Evolutionary conservation across 2,113 vertebrate species (phyloP).

Genomic region (Anhinga rufa): DNA sequence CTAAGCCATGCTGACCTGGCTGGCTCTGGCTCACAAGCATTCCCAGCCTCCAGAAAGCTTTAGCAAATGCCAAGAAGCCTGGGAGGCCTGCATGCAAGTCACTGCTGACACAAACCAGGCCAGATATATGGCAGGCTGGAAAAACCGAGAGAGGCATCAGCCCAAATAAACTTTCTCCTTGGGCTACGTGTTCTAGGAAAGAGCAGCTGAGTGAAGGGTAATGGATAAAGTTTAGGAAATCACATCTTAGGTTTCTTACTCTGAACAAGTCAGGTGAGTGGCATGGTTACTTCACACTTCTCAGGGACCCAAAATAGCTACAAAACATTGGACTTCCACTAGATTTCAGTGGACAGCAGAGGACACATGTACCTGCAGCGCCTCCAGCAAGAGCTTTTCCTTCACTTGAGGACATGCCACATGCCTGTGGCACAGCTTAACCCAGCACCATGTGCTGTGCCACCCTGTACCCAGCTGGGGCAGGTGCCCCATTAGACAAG

Average conservation of each 20-base stretch:
- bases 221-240: not conserved
- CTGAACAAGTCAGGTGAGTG: not conserved
- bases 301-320: not conserved
- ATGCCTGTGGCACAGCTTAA: not conserved
- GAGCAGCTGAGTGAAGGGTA: not conserved
- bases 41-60: not conserved
- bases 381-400: not conserved
- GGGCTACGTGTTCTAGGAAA: not conserved
- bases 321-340: not conserved
- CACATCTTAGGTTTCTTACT: not conserved
- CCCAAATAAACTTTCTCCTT: not conserved
- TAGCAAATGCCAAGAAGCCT: not conserved
- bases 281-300: not conserved
- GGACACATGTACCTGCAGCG: not conserved
- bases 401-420: not conserved
- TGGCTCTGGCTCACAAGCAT: not conserved
- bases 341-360: not conserved
- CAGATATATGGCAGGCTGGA: not conserved
- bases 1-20: not conserved
- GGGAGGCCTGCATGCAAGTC: not conserved
- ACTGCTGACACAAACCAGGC: conserved; percentile 1
- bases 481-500: accelerated
- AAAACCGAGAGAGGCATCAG: not conserved
- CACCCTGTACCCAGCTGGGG: not conserved
- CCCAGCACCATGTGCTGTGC: not conserved